Evolutionary conservation across 1,140 invertebrate genomes (phyloP).

Genomic region (Condylostylus longicornis): DNA sequence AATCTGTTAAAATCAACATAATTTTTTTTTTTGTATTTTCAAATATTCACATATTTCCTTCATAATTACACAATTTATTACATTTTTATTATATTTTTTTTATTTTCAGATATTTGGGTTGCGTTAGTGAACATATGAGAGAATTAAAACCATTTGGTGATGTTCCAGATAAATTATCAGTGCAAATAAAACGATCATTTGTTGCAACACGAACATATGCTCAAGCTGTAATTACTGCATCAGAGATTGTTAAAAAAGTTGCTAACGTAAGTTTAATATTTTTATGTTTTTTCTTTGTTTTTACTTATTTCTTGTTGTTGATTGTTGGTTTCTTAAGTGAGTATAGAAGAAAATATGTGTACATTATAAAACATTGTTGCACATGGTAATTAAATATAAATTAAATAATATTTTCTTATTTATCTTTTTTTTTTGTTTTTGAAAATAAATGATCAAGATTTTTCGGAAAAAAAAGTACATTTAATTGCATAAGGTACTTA

Average conservation of each 20-base stretch:
- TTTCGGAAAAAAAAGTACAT: too few relatives aligned
- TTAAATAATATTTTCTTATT: too few relatives aligned
- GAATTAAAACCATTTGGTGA: constrained; percentile 88
- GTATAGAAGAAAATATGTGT: too few relatives aligned
- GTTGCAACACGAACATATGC: constrained; percentile 86
- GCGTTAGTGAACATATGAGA: constrained; percentile 80
- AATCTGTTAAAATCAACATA: too few relatives aligned
- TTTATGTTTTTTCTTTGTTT: too few relatives aligned
- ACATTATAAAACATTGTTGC: neutral
- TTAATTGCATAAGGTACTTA: too few relatives aligned
- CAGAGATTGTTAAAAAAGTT: constrained; percentile 69
- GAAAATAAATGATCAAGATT: too few relatives aligned
- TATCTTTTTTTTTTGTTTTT: too few relatives aligned
- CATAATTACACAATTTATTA: neutral
- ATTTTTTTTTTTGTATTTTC: too few relatives aligned
- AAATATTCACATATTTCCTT: neutral
- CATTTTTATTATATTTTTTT: neutral
- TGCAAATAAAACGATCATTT: constrained; percentile 82
- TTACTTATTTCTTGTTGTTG: too few relatives aligned
- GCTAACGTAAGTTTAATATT: constrained; percentile 57
- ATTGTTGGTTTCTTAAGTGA: too few relatives aligned
- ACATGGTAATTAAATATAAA: too few relatives aligned
- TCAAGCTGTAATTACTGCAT: constrained; percentile 67
- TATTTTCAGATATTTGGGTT: constrained; percentile 52
- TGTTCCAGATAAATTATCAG: constrained; percentile 74